Base-by-base conservation (phyloP, 1,140 invertebrate species). In the Campoletis sonorensis region DNA sequence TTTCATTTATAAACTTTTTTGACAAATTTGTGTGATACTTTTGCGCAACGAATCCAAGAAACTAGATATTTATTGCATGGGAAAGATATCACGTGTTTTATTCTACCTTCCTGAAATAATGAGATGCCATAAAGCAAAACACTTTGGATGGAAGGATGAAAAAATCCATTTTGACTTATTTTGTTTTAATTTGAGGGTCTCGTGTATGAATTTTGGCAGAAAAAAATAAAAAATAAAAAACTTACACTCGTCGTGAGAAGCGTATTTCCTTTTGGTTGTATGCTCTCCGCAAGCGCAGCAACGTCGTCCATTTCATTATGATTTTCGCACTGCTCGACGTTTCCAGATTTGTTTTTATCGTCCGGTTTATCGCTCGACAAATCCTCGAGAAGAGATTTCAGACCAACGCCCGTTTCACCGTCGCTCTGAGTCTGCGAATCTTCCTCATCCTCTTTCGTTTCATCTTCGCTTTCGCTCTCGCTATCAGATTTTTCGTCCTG, bases 211-310 rank as follows among this genome's bases (percentile, higher is more conserved):
- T 13, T 45, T 45, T 3, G 40, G 5, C 3, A 45, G 40, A 45
- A 8, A 45, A 10, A 10, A 13, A 45, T 70, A 84, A 4, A 72
- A 45, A 30, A 80, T 70, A 79, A 77, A 79, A 68, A 84, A 91
- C 92, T 92, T 91, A 93, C 93, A 90, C 95, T 96, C 76, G 98
- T 98, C 54, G 98, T 98, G 85, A 97, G 96, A 72, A 99, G 92
- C 8, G 98, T 99, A 88, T 98, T 98, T 88, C 99, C 99, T 91
- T 98, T 99, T 0, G 99, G 99, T 92, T 99, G 98, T 87, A 99
- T 96, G 89, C 97, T 97, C 91, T 99, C 97, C 70, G 98, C 98
- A 80, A 98, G 94, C 78, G 97, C 97, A 67, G 98, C 98, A 71
- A 98, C 98, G 92, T 98, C 97, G 87, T 96, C 96, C 85, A 96